phyloP scores from a whole-genome alignment of 2,888 invertebrate genomes.

The Drosophila diplacantha region DNA sequence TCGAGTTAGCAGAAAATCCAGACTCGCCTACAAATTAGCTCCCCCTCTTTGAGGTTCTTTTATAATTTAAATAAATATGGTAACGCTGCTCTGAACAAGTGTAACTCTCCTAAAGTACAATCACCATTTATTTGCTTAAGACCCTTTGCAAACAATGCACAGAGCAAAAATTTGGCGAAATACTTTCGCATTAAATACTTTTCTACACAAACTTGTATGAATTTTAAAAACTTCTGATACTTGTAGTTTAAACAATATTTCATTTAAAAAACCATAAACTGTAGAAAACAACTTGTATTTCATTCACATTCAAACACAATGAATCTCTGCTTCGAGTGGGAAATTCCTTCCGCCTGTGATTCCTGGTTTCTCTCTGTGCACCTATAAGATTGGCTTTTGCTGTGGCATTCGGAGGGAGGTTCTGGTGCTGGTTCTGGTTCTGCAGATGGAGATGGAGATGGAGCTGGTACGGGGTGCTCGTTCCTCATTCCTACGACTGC shows the following conservation, averaged over 20 bases:
- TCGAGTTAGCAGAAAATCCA: neutral
- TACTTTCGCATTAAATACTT: neutral
- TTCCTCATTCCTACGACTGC: constrained; percentile 59
- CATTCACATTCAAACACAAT: neutral
- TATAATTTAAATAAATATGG: constrained; percentile 11
- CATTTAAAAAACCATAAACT: neutral
- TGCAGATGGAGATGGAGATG: constrained; percentile 1
- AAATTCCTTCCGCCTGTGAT: neutral
- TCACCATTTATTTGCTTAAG: constrained; percentile 6
- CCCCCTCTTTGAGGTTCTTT: neutral
- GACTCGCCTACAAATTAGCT: neutral
- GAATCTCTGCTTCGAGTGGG: neutral
- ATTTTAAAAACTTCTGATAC: too few relatives aligned
- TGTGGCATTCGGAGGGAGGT: constrained; percentile 1
- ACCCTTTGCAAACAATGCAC: constrained; percentile 4
- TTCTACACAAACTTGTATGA: too few relatives aligned
- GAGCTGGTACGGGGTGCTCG: neutral
- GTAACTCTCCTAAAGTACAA: constrained; percentile 6
- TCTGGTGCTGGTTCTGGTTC: neutral
- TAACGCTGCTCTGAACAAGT: neutral
- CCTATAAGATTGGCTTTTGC: constrained; percentile 13
- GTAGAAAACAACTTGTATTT: neutral
- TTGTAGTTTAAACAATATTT: neutral
- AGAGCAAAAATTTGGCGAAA: neutral
- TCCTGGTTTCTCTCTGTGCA: constrained; percentile 15